Evolutionary conservation across 2,888 invertebrate species (phyloP).

Genomic region (Cephus runcator): DNA sequence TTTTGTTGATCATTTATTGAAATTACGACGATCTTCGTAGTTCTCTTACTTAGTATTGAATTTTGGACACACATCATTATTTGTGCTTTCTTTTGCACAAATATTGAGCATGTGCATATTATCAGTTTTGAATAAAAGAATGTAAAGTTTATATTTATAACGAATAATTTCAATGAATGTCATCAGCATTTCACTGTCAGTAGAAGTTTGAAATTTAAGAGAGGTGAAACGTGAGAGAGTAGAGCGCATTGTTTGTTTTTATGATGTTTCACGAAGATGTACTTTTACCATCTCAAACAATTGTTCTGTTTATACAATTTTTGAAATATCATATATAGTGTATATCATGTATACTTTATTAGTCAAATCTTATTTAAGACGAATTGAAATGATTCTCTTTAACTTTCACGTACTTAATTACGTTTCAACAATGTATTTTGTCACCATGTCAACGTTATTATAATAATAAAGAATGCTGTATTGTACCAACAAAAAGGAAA

Average conservation of each 20-base stretch:
- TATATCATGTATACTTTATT: no score
- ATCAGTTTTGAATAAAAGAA: no score
- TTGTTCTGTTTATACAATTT: not conserved
- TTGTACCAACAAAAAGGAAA: constrained; percentile 35
- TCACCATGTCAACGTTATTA: constrained; percentile 27
- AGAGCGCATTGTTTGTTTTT: not conserved
- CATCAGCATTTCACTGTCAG: not conserved
- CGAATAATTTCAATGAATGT: not conserved
- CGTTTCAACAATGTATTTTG: constrained; percentile 25
- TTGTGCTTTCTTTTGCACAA: not conserved
- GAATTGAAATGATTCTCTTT: not conserved
- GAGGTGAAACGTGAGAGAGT: not conserved
- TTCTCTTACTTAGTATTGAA: not conserved
- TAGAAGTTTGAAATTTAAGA: not conserved
- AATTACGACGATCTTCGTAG: not conserved
- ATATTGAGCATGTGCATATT: not conserved
- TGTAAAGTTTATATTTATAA: not conserved
- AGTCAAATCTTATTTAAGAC: not conserved
- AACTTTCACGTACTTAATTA: constrained; percentile 6
- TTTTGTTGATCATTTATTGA: not conserved
- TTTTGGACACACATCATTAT: not conserved
- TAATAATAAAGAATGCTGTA: constrained; percentile 31
- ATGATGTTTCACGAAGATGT: not conserved
- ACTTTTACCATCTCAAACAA: not conserved
- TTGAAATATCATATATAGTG: not conserved